These are phyloP conservation scores for Oreochromis grahami DNA, from an alignment of 2,797 vertebrate species.

Conservation along the genomic window DNA sequence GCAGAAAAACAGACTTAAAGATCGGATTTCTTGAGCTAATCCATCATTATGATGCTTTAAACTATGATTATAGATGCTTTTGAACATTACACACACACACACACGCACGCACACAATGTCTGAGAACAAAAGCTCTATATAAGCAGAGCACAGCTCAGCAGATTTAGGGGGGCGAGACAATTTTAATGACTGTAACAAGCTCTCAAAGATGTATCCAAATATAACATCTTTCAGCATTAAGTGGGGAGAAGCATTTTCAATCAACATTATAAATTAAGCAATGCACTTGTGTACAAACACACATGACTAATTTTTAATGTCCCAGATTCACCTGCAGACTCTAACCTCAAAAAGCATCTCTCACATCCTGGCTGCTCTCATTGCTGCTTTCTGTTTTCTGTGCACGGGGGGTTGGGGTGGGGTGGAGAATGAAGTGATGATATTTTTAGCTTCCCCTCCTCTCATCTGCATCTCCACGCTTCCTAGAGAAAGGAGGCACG, in stretches of 20 bases:
- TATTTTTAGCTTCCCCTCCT: slow-evolving; percentile 72
- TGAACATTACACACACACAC: background rate
- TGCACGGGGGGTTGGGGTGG: background rate
- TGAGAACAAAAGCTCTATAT: background rate
- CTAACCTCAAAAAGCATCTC: background rate
- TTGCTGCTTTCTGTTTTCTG: slow-evolving; percentile 42
- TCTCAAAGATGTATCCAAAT: background rate
- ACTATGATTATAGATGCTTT: background rate
- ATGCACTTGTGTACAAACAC: background rate
- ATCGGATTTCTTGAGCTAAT: background rate
- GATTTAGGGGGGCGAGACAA: background rate
- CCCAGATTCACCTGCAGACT: slow-evolving; percentile 39
- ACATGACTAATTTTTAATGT: background rate
- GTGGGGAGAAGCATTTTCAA: background rate
- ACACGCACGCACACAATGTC: background rate
- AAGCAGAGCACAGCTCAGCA: background rate
- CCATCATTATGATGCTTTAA: background rate
- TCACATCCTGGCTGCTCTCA: slow-evolving; percentile 30
- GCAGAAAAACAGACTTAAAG: background rate
- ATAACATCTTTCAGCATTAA: background rate
- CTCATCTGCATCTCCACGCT: slow-evolving; percentile 64
- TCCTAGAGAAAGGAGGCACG: slow-evolving; percentile 57
- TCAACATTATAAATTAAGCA: background rate
- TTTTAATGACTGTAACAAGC: background rate
- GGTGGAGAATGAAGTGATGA: slow-evolving; percentile 27